Percentiles rank a stretch among this genome's conserved stretches.
Evolutionary conservation across 1,140 invertebrate genomes (phyloP).

Genomic region (Drosophila kepulauana): DNA sequence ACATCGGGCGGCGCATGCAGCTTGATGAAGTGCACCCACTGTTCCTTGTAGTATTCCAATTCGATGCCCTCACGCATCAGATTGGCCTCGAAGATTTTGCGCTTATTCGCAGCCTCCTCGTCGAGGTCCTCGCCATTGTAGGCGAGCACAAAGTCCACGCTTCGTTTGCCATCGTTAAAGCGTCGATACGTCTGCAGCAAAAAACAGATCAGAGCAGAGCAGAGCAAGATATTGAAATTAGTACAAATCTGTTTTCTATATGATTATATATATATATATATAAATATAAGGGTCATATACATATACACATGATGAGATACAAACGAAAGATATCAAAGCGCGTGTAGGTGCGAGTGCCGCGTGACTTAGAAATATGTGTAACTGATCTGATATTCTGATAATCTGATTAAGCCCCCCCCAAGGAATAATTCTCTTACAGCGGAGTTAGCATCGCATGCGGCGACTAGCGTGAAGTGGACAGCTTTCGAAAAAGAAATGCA

Average conservation of each 20-base stretch:
- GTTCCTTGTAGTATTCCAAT: conserved; percentile 87
- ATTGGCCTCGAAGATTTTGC: conserved; percentile 87
- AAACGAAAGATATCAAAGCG: conserved; percentile 40
- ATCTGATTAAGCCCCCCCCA: neutral
- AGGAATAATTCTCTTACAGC: conserved; percentile 3
- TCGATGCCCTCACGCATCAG: conserved; percentile 87
- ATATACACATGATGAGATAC: neutral
- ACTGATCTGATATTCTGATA: neutral
- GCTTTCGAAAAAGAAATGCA: neutral
- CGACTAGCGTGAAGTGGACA: neutral
- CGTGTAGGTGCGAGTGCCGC: conserved; percentile 60
- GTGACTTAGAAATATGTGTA: neutral
- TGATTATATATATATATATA: neutral
- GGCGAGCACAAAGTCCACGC: conserved; percentile 89
- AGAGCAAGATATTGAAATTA: conserved; percentile 4
- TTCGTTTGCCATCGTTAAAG: conserved; percentile 84
- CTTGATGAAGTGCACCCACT: conserved; percentile 88
- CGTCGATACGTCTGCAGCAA: conserved; percentile 77
- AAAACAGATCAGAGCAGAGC: neutral
- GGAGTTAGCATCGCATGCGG: neutral
- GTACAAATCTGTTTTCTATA: neutral
- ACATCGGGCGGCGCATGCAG: conserved; percentile 93
- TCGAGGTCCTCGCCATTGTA: conserved; percentile 86
- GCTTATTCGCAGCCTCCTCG: conserved; percentile 85
- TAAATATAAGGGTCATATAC: conserved; percentile 7